Base-by-base conservation (phyloP, 2,888 invertebrate species). In the Portevinia maculata region DNA sequence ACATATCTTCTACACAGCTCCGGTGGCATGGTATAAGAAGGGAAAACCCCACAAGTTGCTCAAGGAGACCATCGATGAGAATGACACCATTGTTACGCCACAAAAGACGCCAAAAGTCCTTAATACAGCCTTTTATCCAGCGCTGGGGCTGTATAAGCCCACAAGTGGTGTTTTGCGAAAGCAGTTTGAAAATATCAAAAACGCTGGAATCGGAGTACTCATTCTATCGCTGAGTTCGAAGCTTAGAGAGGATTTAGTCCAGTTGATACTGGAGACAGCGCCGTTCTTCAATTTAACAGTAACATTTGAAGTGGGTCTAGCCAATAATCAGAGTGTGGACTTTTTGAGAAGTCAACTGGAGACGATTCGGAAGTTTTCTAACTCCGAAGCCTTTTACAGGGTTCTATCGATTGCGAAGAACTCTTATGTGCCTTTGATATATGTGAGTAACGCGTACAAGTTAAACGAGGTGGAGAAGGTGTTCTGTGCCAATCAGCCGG, bases 391-490 rank as follows among this genome's bases (percentile, higher is more conserved):
- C n/a, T 89, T 91, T 75, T 90, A 90, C 81, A 87, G 88, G 30
- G 88, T 91, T 6, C 89, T 88, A 83, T 89, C 90, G 13, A 86
- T 88, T 64, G 86, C 88, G 28, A 88, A 87, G 37, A 86, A 85
- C 6, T 85, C 85, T 1, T 85, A 88, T 64, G 84, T 92, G 52
- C 94, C 94, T n/a, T 90, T 94, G 32, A 92, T 93, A 86, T 94
- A 94, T 86, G 91, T 94, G 17, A 94, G 93, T 87, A 94, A 94
- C 87, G 93, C 94, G 0, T 94, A 94, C 85, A 91, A 91, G 62
- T 90, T 93, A 34, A 88, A 91, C 9, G 90, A 90, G 79, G 76
- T 87, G 21, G 89, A 87, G 8, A 86, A 87, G 19, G 86, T 87
- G 34, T 81, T 89, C 8, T 89, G 89, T 55, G 85, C 85, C 17